A percentile compares a stretch with the other conserved stretches of the same genome.
phyloP scores from a whole-genome alignment of 2,797 vertebrate species.

The Syncerus caffer region DNA sequence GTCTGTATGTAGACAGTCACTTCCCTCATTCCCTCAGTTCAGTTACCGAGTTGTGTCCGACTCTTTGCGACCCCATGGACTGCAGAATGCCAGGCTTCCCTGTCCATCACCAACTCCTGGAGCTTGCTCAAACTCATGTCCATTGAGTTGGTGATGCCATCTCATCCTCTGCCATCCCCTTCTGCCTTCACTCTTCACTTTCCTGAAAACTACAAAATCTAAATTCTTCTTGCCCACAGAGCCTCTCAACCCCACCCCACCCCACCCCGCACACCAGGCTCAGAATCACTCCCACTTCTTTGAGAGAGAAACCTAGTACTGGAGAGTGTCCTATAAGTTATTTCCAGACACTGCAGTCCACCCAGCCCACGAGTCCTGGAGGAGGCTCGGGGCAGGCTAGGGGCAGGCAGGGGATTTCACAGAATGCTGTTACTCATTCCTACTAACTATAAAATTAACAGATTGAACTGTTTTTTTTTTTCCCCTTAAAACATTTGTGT shows the following conservation, averaged over 20 bases:
- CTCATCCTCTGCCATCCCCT: neutral
- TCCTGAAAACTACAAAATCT: neutral
- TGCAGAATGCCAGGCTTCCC: neutral
- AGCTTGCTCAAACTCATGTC: neutral
- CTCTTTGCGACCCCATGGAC: neutral
- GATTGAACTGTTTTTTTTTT: neutral
- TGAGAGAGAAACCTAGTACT: conserved; percentile 3
- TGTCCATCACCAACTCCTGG: neutral
- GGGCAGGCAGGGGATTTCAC: neutral
- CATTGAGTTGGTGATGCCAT: neutral
- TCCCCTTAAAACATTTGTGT: neutral
- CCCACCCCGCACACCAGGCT: neutral
- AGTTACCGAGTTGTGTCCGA: neutral
- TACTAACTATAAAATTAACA: conserved; percentile 48
- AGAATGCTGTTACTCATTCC: neutral
- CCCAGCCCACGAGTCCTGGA: neutral
- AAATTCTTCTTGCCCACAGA: neutral
- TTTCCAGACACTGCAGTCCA: neutral
- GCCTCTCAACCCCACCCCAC: neutral
- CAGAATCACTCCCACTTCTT: neutral
- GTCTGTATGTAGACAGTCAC: neutral
- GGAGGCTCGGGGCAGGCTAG: neutral
- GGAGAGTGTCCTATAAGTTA: neutral
- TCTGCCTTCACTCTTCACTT: neutral
- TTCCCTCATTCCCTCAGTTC: neutral